phyloP scores from a whole-genome alignment of 2,113 vertebrate species.

The Neoarius graeffei region DNA sequence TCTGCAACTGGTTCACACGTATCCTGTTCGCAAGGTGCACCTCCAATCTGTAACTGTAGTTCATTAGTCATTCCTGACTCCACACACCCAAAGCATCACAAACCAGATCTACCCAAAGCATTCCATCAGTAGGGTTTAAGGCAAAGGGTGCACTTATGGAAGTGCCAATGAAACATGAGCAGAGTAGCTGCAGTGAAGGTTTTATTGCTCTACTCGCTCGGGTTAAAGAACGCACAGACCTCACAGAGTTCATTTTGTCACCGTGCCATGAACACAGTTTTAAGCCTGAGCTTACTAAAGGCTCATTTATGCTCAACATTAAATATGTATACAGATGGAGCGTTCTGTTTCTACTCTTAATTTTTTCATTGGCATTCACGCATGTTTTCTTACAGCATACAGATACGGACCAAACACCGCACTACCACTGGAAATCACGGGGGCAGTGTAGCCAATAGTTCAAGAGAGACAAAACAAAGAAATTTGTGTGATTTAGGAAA shows the following conservation, averaged over 20 bases:
- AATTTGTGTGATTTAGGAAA: too few relatives aligned
- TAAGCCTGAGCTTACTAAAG: not conserved
- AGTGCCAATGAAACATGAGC: not conserved
- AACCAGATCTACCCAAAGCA: not conserved
- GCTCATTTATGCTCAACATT: too few relatives aligned
- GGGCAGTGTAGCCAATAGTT: too few relatives aligned
- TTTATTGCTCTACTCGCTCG: not conserved
- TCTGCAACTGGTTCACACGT: not conserved
- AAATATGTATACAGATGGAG: too few relatives aligned
- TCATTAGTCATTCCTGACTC: not conserved
- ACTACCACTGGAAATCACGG: too few relatives aligned
- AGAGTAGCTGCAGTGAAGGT: not conserved
- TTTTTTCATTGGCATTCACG: too few relatives aligned
- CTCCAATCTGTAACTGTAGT: not conserved
- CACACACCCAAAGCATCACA: not conserved
- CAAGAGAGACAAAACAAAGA: too few relatives aligned
- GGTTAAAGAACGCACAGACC: not conserved
- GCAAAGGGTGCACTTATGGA: not conserved
- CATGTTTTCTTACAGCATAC: too few relatives aligned
- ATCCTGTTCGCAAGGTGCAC: not conserved
- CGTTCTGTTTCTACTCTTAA: too few relatives aligned
- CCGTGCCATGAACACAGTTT: not conserved
- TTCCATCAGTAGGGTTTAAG: not conserved
- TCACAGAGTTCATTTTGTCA: not conserved
- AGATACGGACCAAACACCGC: too few relatives aligned